Conservation (phyloP, 2,113 vertebrate genomes). For the Oreocharis arfaki region DNA sequence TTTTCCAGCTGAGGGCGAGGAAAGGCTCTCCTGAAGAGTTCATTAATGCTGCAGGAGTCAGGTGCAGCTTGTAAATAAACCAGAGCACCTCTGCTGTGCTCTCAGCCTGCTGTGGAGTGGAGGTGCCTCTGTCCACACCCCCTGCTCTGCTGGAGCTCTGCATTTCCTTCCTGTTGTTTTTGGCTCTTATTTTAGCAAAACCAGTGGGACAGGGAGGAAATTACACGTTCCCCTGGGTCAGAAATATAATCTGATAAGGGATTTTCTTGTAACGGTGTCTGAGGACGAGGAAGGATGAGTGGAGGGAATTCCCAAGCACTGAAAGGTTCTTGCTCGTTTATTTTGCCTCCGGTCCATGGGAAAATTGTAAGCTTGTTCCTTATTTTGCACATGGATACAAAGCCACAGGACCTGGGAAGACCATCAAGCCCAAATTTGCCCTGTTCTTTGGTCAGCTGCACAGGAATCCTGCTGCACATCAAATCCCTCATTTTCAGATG, state of each 20-base stretch:
- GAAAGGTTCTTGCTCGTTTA: neutral
- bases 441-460: neutral
- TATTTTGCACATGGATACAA: neutral
- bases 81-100: neutral
- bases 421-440: neutral
- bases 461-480: neutral
- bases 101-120: neutral
- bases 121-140: neutral
- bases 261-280: neutral
- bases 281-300: neutral
- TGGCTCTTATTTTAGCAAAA: neutral
- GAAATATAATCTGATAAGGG: neutral
- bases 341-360: neutral
- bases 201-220: neutral
- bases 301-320: constrained; percentile 19
- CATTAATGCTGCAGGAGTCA: neutral
- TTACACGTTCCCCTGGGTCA: neutral
- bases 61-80: neutral
- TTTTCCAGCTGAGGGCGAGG: neutral
- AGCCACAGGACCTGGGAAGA: neutral
- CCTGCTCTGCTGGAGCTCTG: neutral
- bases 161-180: neutral
- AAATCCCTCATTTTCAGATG: neutral
- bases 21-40: neutral
- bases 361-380: neutral